These are phyloP conservation scores for Sebastes iracundus DNA, from an alignment of 2,797 vertebrate genomes.

Conservation along the genomic window DNA sequence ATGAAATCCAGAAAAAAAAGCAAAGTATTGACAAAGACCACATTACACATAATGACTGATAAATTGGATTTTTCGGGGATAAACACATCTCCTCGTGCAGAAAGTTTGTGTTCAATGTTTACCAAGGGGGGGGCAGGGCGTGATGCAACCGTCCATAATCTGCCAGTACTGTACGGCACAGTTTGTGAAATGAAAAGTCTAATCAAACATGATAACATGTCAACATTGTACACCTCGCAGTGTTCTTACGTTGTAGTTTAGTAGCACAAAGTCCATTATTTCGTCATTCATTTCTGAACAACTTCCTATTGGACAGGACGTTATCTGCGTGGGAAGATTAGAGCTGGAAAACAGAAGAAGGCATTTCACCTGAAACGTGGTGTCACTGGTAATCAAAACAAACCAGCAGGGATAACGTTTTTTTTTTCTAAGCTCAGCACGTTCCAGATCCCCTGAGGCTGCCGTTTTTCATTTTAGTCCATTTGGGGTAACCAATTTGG, in stretches of 20 bases:
- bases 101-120: slow-evolving; percentile 31
- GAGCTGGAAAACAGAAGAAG: not conserved
- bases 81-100: not conserved
- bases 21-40: not conserved
- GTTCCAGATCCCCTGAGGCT: not conserved
- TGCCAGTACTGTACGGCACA: slow-evolving; percentile 30
- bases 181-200: slow-evolving; percentile 27
- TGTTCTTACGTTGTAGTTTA: slow-evolving; percentile 7
- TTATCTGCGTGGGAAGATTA: slow-evolving; percentile 41
- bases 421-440: not conserved
- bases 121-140: not conserved
- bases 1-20: slow-evolving; percentile 47
- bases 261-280: slow-evolving; percentile 61
- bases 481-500: not conserved
- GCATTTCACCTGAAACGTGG: not conserved
- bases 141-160: slow-evolving; percentile 16
- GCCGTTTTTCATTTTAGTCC: not conserved
- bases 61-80: not conserved
- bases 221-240: not conserved
- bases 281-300: slow-evolving; percentile 40
- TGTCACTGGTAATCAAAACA: not conserved
- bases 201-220: slow-evolving; percentile 44
- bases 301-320: slow-evolving; percentile 30
- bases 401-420: not conserved
- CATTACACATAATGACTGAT: not conserved